Conservation (phyloP, 2,888 invertebrate species). For the Rhorus exstirpatorius region DNA sequence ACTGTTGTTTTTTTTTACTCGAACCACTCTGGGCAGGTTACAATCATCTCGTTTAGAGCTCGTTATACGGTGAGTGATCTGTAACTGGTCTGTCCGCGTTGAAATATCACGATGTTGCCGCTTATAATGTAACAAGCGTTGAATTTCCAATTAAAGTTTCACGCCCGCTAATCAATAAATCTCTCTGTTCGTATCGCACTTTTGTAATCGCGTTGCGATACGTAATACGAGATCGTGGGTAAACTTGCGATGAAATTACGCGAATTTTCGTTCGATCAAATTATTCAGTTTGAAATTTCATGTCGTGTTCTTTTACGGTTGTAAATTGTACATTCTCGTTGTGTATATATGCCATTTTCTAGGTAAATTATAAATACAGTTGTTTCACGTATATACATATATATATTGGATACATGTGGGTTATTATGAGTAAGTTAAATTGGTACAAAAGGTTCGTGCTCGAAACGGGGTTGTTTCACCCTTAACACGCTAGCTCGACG, state of each 20-base stretch:
- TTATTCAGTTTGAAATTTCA: slow-evolving; percentile 33
- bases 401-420: not conserved
- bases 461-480: slow-evolving; percentile 29
- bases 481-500: slow-evolving; percentile 11
- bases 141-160: slow-evolving; percentile 3
- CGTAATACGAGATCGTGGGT: not conserved
- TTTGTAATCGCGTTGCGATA: not conserved
- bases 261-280: not conserved
- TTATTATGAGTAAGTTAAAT: slow-evolving; percentile 46
- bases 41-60: slow-evolving; percentile 61
- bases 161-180: not conserved
- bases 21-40: slow-evolving; percentile 60
- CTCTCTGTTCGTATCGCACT: not conserved
- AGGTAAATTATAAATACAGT: too few species aligned
- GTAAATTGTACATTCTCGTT: too few species aligned
- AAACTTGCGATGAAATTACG: too few species aligned
- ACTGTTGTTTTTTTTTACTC: slow-evolving; percentile 41
- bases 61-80: slow-evolving; percentile 48
- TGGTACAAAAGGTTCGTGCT: slow-evolving; percentile 58
- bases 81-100: slow-evolving; percentile 51
- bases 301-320: slow-evolving; percentile 15
- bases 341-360: too few species aligned
- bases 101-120: slow-evolving; percentile 26
- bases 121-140: slow-evolving; percentile 20
- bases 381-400: not conserved